Conservation (phyloP, 2,113 vertebrate genomes). For the Odocoileus hemionus region DNA sequence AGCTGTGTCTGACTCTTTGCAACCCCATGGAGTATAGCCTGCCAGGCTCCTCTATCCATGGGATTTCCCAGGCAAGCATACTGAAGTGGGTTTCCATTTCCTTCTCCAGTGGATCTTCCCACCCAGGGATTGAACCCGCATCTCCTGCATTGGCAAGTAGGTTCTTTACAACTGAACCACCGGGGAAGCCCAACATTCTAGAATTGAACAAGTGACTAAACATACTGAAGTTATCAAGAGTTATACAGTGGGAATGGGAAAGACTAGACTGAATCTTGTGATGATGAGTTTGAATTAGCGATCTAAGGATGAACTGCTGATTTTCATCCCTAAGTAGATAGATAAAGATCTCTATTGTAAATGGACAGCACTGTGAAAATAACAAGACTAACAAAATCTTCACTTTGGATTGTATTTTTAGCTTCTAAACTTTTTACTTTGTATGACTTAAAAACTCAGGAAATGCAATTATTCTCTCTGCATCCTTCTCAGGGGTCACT, state of each 20-base stretch:
- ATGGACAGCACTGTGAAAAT: background rate
- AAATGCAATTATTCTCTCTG: background rate
- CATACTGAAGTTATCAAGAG: background rate
- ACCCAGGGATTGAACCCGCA: background rate
- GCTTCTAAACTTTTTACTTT: background rate
- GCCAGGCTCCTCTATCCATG: background rate
- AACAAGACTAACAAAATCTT: background rate
- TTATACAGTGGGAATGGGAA: background rate
- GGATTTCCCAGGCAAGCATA: background rate
- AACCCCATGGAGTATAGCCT: background rate
- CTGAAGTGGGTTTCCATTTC: background rate
- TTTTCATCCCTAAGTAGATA: background rate
- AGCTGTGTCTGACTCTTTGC: background rate
- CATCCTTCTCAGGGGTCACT: background rate
- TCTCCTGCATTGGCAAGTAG: background rate
- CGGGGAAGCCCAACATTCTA: background rate
- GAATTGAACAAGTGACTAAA: background rate
- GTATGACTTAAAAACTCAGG: background rate
- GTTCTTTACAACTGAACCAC: background rate
- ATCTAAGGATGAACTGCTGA: background rate
- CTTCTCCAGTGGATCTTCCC: background rate
- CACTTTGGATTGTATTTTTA: background rate
- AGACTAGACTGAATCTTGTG: background rate
- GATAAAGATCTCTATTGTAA: background rate
- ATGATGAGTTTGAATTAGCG: background rate